Conservation (phyloP, 2,113 vertebrate genomes). For the Platysternon megacephalum region DNA sequence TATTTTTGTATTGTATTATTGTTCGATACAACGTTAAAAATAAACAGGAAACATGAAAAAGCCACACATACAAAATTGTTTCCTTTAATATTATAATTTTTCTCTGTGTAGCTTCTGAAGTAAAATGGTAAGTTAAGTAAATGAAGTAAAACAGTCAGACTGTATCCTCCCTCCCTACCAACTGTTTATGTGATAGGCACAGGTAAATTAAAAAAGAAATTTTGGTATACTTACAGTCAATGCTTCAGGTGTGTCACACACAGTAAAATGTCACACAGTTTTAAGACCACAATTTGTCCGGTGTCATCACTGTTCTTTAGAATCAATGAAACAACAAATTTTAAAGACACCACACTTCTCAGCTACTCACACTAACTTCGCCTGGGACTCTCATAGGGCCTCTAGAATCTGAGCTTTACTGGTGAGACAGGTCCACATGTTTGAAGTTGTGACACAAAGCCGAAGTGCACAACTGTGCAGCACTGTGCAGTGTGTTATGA, state of each 20-base stretch:
- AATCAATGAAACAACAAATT: not conserved
- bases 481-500: not conserved
- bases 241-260: not conserved
- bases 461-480: not conserved
- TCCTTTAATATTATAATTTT: not conserved
- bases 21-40: not conserved
- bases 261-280: not conserved
- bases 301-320: not conserved
- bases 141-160: not conserved
- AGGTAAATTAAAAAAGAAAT: not conserved
- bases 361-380: not conserved
- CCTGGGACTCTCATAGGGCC: not conserved
- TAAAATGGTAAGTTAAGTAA: not conserved
- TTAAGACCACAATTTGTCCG: not conserved
- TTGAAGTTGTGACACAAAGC: not conserved
- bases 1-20: not conserved
- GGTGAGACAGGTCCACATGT: not conserved
- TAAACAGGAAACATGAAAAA: not conserved
- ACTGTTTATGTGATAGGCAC: not conserved
- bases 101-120: not conserved
- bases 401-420: not conserved
- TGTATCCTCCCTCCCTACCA: not conserved
- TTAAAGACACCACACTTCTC: not conserved
- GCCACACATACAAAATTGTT: not conserved
- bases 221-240: not conserved